Evolutionary conservation across 2,797 vertebrate genomes (phyloP), one percentile per base, ranked within the genome.

Genomic region (Acanthis flammea): DNA sequence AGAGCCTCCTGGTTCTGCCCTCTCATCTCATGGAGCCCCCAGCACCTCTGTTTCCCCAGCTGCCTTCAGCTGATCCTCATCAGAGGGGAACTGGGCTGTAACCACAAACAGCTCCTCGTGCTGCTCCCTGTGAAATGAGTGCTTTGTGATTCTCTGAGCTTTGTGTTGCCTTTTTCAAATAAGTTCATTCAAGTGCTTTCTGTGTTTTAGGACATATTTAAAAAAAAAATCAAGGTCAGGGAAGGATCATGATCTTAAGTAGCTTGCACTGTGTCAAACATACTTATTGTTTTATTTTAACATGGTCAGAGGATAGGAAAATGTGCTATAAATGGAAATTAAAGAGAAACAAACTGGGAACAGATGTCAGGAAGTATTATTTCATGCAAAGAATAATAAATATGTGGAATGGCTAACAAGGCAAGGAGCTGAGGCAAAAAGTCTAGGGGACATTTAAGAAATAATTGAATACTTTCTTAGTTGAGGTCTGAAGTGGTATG

Each of bases 301-400:
- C 73, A 78, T 94, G 73, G 65, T 75, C 94, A 76, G 95, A 95
- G 96, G 77, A 91, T 97, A 96, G 88, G 79, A 95, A 97, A 97
- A 95, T 87, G 58, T 92, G 93, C 90, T 97, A 97, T 96, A 97
- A 97, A 96, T 95, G 94, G 95, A 97, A 96, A 92, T 95, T 87
- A 81, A 94, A 97, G 90, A 92, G 97, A 97, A 97, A 95, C 93
- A 95, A 97, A 95, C 93, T 79, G 92, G 92, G 93, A 96, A 88
- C 91, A 95, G 93, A 95, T 95, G 85, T 96, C 95, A 96, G 94
- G 95, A 97, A 97, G 92, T 88, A 90, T 82, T 95, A 75, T 96
- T 96, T 97, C 92, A 90, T 80, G 25, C 86, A 86, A 44, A 85
- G 71, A 79, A 95, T 67, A 95, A 73, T 96, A 96, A 96, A 79